These are phyloP conservation scores for Drosophila varians DNA, from an alignment of 1,140 invertebrate species.

Conservation along the genomic window DNA sequence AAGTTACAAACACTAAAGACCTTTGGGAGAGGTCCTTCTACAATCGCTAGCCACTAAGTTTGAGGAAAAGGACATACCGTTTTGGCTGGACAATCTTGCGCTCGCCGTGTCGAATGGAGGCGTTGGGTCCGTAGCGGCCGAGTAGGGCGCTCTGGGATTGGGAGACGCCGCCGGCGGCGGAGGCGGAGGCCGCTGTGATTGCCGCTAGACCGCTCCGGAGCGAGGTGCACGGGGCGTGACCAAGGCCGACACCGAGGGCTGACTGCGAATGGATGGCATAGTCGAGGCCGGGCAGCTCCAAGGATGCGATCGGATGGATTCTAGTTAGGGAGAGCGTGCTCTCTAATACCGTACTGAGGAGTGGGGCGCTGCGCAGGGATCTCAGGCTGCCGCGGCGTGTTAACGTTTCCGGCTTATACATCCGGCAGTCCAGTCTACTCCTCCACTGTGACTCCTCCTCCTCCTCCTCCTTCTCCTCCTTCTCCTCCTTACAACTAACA, in stretches of 20 bases:
- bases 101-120: slow-evolving; percentile 69
- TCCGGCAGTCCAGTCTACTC: slow-evolving; percentile 35
- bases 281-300: slow-evolving; percentile 80
- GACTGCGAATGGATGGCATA: slow-evolving; percentile 79
- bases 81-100: slow-evolving; percentile 78
- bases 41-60: not conserved
- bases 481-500: not conserved
- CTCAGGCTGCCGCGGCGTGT: slow-evolving; percentile 82
- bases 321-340: slow-evolving; percentile 81
- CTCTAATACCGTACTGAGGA: slow-evolving; percentile 80
- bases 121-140: slow-evolving; percentile 72
- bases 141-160: slow-evolving; percentile 68
- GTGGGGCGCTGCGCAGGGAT: slow-evolving; percentile 82
- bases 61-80: slow-evolving; percentile 62
- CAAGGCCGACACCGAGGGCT: slow-evolving; percentile 59
- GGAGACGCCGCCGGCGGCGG: slow-evolving; percentile 62
- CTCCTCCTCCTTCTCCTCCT: not conserved
- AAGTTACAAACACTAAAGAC: no score
- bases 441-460: not conserved
- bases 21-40: no score
- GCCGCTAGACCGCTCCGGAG: slow-evolving; percentile 75
- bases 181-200: slow-evolving; percentile 67
- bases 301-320: slow-evolving; percentile 82
- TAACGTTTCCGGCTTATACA: slow-evolving; percentile 81
- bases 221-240: slow-evolving; percentile 54